Evolutionary conservation across 2,888 invertebrate species (phyloP).

Genomic region (Eupithecia subfuscata): DNA sequence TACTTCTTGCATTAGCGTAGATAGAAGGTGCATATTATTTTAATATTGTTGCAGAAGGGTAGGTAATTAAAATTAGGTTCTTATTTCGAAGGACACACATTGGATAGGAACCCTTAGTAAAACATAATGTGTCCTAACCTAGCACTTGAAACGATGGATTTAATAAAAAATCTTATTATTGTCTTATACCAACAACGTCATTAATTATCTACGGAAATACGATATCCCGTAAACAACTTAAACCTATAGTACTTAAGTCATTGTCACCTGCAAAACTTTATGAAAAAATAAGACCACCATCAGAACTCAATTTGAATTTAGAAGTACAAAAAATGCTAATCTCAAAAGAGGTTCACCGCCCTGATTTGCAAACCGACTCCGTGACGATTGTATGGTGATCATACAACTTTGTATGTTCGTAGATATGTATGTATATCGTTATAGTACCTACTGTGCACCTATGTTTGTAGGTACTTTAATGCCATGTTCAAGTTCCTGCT

Average conservation of each 20-base stretch:
- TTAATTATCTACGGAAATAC: background rate
- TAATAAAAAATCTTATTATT: too few relatives aligned
- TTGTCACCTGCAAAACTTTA: conserved; percentile 14
- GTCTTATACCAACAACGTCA: too few relatives aligned
- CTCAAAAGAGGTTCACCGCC: conserved; percentile 62
- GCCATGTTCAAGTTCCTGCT: background rate
- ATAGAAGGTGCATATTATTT: too few relatives aligned
- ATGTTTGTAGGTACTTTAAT: background rate
- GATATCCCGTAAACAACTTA: background rate
- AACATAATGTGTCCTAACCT: too few relatives aligned
- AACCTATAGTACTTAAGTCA: too few relatives aligned
- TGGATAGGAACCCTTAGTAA: too few relatives aligned
- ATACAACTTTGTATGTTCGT: conserved; percentile 35
- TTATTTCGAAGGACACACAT: too few relatives aligned
- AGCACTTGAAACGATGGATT: too few relatives aligned
- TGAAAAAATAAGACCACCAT: conserved; percentile 61
- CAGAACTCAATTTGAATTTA: conserved; percentile 63
- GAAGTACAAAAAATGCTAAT: conserved; percentile 73
- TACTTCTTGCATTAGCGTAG: too few relatives aligned
- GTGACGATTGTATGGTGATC: conserved; percentile 81
- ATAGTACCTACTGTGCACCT: background rate
- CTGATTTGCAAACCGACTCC: conserved; percentile 79
- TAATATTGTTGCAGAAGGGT: too few relatives aligned
- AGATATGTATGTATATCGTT: background rate
- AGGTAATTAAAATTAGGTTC: too few relatives aligned